Evolutionary conservation across 23 tunicate genomes (phyloP), one percentile per base, ranked within the genome.

Genomic region (Trididemnum nubilum): DNA sequence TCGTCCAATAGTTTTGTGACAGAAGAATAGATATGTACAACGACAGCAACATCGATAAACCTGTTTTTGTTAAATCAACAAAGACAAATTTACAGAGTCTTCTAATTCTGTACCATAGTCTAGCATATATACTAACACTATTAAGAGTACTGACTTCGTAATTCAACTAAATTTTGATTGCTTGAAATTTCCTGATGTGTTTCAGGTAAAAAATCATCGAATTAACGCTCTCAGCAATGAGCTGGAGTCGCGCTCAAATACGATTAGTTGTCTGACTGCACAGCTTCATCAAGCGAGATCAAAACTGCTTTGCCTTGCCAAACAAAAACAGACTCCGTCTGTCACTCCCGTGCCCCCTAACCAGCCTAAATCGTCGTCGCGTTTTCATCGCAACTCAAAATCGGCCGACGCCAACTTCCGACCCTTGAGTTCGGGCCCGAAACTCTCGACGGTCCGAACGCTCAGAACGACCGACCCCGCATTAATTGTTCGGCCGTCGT

Each of bases 281-380:
- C 91, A 87, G 51, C 82, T 87, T 7, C 91, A 87, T 38, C 91
- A 87, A 63, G 77, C 91, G 23, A 63, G 59, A 24, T 87, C 91
- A 2, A 87, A 87, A 73, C 85, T 87, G 2, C 81, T 51, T 34
- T 54, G 37, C 19, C 15, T 58, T 21, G 3, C n/a, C 31, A 72
- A 86, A 35, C 38, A 23, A 7, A 65, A 81, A n/a, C 58, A 35
- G 4, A n/a, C 69, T 25, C 37, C 72, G 1, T 66, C 77, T 4
- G 30, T 33, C 36, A n/a, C 72, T 23, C 58, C 58, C 3, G 50
- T 30, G 25, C 72, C 83, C 4, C 85, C 85, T 33, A 67, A 26
- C 37, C 30, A 49, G 19, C 88, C 76, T 0, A 38, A 35, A 2
- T 51, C 67, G 0, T 21, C 35, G 31, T 21, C 38, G 23, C 25